Percentiles rank a stretch among this genome's conserved stretches.
These are phyloP conservation scores for Colostygia pectinataria DNA, from an alignment of 2,888 invertebrate genomes.

Conservation along the genomic window DNA sequence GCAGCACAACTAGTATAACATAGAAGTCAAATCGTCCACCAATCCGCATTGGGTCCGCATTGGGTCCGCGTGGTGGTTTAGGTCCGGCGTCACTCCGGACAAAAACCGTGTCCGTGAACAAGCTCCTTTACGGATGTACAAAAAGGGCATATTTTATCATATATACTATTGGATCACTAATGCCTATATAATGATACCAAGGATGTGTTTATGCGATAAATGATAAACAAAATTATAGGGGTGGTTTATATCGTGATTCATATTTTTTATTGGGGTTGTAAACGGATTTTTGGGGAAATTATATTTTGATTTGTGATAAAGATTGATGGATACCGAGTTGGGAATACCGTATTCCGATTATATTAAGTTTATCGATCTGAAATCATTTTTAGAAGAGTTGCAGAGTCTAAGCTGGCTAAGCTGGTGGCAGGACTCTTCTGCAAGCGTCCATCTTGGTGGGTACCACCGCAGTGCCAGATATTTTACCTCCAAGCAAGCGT, in stretches of 20 bases:
- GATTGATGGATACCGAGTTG: conserved; percentile 14
- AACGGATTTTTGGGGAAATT: conserved; percentile 29
- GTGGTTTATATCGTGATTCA: conserved; percentile 20
- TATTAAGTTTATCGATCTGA: background rate
- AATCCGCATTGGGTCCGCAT: too few species aligned
- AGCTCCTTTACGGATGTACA: conserved; percentile 3
- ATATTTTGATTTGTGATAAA: conserved; percentile 30
- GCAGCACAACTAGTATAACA: too few species aligned
- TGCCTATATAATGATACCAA: conserved; percentile 34
- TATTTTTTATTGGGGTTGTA: conserved; percentile 25
- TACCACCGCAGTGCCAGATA: too few species aligned
- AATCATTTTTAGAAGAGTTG: background rate
- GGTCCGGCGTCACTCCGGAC: too few species aligned
- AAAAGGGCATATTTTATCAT: conserved; percentile 10
- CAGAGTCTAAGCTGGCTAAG: too few species aligned
- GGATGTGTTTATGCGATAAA: conserved; percentile 30
- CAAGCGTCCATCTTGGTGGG: too few species aligned
- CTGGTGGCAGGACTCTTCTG: too few species aligned
- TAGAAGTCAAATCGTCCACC: too few species aligned
- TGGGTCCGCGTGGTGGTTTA: too few species aligned
- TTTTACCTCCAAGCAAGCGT: too few species aligned
- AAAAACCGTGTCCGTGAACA: conserved; percentile 6
- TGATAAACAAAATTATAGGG: conserved; percentile 30
- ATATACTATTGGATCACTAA: conserved; percentile 27
- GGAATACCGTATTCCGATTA: background rate